A percentile compares a stretch with the other conserved stretches of the same genome.
phyloP scores from a whole-genome alignment of 2,113 vertebrate genomes.

The Cisticola juncidis region DNA sequence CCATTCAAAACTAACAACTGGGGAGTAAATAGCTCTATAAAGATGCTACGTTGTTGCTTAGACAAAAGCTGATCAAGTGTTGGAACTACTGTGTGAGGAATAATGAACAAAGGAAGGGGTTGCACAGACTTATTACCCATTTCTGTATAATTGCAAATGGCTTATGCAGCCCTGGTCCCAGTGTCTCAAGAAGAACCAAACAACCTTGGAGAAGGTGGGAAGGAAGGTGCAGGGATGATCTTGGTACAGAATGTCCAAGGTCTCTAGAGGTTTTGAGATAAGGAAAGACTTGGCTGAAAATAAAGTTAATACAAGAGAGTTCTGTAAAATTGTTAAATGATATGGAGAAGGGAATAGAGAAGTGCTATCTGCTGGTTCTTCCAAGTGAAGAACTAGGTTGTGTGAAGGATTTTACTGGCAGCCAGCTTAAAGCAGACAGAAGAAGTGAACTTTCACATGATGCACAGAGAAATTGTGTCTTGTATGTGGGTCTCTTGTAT shows the following conservation, averaged over 20 bases:
- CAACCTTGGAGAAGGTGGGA: neutral
- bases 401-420: neutral
- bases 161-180: neutral
- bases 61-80: neutral
- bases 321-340: neutral
- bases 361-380: neutral
- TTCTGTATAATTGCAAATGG: neutral
- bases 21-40: neutral
- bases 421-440: neutral
- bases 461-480: neutral
- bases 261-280: neutral
- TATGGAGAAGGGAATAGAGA: neutral
- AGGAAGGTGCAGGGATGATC: neutral
- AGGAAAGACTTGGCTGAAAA: neutral
- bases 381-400: neutral
- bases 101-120: neutral
- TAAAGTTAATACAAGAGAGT: neutral
- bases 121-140: neutral
- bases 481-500: neutral
- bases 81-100: neutral
- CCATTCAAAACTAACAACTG: neutral
- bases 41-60: neutral
- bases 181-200: neutral
- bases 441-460: neutral
- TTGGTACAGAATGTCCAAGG: neutral